These are phyloP conservation scores for Heteronetta atricapilla DNA, from an alignment of 2,113 vertebrate species.

Conservation along the genomic window DNA sequence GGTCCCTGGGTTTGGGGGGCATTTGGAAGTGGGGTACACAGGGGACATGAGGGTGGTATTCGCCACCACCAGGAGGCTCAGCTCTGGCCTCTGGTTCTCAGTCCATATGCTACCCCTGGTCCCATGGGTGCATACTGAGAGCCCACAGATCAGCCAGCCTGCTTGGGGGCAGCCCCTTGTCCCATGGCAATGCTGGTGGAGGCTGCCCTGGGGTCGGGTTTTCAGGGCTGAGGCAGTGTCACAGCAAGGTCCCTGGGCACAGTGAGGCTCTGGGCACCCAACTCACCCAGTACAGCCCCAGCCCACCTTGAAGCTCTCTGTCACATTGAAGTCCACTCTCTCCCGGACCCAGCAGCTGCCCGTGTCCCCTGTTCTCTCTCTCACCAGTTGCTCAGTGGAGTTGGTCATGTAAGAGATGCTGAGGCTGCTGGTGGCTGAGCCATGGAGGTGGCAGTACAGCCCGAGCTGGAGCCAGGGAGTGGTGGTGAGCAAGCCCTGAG, in stretches of 20 bases:
- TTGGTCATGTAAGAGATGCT: slow-evolving; percentile 69
- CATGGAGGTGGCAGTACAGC: slow-evolving; percentile 88
- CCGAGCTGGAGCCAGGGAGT: slow-evolving; percentile 73
- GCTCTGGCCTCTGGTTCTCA: background rate
- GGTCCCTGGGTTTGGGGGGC: background rate
- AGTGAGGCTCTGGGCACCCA: background rate
- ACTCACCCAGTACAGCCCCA: accelerated
- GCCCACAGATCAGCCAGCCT: background rate
- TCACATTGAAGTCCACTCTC: slow-evolving; percentile 77
- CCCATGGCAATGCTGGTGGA: background rate
- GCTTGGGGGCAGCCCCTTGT: background rate
- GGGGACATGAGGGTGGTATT: background rate
- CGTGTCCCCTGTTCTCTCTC: slow-evolving; percentile 78
- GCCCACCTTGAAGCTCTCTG: slow-evolving; percentile 79
- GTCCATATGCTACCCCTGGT: background rate
- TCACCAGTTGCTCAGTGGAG: slow-evolving; percentile 16
- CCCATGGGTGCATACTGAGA: too few species aligned
- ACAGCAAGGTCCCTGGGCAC: too few species aligned
- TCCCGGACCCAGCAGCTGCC: slow-evolving; percentile 89
- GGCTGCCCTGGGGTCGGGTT: background rate
- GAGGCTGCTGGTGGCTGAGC: slow-evolving; percentile 76
- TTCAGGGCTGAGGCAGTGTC: background rate
- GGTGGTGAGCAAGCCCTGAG: background rate
- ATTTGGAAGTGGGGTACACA: background rate
- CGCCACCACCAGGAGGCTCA: background rate